Conservation (phyloP, 2,888 invertebrate genomes). For the Oxycera nigricornis region DNA sequence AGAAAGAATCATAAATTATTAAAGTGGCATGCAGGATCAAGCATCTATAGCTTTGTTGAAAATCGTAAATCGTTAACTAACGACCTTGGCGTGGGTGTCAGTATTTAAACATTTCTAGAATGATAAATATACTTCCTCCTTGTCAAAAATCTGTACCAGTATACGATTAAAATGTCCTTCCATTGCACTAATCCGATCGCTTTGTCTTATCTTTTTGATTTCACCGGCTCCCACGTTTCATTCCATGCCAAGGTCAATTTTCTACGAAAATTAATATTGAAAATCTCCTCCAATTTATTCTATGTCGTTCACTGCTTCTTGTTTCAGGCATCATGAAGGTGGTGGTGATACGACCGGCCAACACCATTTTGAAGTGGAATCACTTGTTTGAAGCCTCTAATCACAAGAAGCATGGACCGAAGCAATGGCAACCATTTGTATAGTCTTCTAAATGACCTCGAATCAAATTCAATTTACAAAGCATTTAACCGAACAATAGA, state of each 20-base stretch:
- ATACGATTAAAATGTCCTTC: no score
- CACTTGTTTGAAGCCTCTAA: not conserved
- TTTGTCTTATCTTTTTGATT: not conserved
- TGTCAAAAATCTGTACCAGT: no score
- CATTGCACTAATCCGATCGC: not conserved
- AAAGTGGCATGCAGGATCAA: no score
- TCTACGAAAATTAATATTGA: constrained; percentile 30
- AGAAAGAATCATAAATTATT: no score
- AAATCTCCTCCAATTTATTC: constrained; percentile 29
- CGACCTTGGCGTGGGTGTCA: no score
- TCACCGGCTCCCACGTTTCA: not conserved
- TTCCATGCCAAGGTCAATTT: constrained; percentile 10
- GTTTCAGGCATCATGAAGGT: not conserved
- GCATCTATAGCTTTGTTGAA: no score
- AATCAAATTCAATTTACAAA: constrained; percentile 23
- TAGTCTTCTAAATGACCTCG: constrained; percentile 10
- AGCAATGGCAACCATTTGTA: not conserved
- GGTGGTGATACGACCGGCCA: not conserved
- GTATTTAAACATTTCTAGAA: no score
- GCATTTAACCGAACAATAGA: constrained; percentile 29
- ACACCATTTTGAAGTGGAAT: constrained; percentile 7
- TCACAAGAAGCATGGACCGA: not conserved
- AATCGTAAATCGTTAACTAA: no score
- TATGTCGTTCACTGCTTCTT: not conserved
- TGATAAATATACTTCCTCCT: no score